A percentile compares a stretch with the other conserved stretches of the same genome.
Evolutionary conservation across 1,140 invertebrate genomes (phyloP).

Genomic region (Pachyrhynchus sulphureomaculatus): DNA sequence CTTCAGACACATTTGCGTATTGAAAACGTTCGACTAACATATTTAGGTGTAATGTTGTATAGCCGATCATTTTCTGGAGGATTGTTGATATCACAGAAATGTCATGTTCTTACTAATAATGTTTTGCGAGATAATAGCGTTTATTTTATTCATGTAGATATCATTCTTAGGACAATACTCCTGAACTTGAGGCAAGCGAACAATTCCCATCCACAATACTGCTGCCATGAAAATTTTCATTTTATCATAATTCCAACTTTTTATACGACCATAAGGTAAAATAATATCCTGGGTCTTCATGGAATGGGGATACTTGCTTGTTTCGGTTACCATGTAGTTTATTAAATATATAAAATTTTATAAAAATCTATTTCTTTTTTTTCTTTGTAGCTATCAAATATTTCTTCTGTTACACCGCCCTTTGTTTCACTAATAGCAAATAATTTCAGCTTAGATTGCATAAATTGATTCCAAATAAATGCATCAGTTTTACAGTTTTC

Average conservation of each 20-base stretch:
- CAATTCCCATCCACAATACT: too few species aligned
- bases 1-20: too few species aligned
- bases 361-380: too few species aligned
- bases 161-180: slow-evolving; percentile 21
- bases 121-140: background rate
- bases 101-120: slow-evolving; percentile 8
- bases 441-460: background rate
- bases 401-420: background rate
- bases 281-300: background rate
- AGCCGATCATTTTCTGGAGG: too few species aligned
- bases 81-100: slow-evolving; percentile 9
- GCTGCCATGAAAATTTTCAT: too few species aligned
- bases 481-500: background rate
- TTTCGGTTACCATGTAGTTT: slow-evolving; percentile 29
- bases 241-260: too few species aligned
- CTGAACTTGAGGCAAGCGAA: too few species aligned
- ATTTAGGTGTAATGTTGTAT: background rate
- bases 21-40: too few species aligned
- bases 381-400: background rate
- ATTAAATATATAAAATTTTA: slow-evolving; percentile 5
- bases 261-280: slow-evolving; percentile 2
- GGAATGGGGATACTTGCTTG: slow-evolving; percentile 14
- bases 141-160: slow-evolving; percentile 19
- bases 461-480: background rate
- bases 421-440: background rate